Evolutionary conservation across 2,113 vertebrate genomes (phyloP).

Genomic region (Rhea americana): DNA sequence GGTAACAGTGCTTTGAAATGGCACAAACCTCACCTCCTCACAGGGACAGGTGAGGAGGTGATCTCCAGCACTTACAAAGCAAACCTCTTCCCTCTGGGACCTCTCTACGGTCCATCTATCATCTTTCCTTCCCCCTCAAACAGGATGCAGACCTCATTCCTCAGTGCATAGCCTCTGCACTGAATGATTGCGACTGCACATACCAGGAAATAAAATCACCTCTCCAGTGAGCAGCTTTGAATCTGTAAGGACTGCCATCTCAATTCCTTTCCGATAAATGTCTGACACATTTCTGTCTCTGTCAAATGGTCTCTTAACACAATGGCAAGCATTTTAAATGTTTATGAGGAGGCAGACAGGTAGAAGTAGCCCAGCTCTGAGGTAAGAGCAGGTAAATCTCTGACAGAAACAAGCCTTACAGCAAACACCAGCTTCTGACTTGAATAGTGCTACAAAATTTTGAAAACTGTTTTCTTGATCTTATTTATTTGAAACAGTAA

Average conservation of each 20-base stretch:
- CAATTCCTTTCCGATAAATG: neutral
- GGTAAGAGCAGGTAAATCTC: neutral
- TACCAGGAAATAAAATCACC: neutral
- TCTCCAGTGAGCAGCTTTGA: neutral
- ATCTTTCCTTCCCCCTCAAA: neutral
- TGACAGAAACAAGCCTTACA: neutral
- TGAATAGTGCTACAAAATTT: neutral
- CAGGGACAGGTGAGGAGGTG: neutral
- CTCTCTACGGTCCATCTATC: neutral
- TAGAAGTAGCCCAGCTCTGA: neutral
- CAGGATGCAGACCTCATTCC: neutral
- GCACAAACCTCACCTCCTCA: neutral
- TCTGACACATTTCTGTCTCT: neutral
- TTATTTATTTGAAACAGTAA: neutral
- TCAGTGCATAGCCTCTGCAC: neutral
- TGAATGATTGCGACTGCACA: neutral
- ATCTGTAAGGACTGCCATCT: neutral
- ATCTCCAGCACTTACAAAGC: neutral
- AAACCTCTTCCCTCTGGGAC: neutral
- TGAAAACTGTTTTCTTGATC: neutral
- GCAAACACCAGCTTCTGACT: neutral
- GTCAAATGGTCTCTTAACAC: neutral
- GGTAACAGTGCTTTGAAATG: fast-evolving
- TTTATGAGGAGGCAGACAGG: neutral
- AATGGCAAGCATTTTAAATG: neutral